A percentile compares a stretch with the other conserved stretches of the same genome.
These are phyloP conservation scores for Centropus unirufus DNA, from an alignment of 2,113 vertebrate genomes.

Conservation along the genomic window DNA sequence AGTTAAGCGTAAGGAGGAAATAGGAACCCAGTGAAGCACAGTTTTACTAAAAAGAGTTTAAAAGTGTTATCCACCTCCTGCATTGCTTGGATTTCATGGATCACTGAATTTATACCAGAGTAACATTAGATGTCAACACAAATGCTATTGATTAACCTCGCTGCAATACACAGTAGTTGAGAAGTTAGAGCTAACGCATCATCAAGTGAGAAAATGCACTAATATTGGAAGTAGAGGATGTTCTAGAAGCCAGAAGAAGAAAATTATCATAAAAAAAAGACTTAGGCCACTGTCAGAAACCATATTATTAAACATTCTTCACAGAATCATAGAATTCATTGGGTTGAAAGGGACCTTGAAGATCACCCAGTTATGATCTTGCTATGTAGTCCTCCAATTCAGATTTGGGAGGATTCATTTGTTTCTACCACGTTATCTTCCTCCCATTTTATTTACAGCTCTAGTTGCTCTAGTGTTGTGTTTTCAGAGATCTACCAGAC, in stretches of 20 bases:
- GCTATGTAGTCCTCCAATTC: not conserved
- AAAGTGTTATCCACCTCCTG: not conserved
- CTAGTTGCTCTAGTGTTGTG: not conserved
- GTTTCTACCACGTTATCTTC: not conserved
- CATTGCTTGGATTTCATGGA: not conserved
- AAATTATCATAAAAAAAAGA: not conserved
- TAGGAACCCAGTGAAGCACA: not conserved
- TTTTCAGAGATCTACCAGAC: not conserved
- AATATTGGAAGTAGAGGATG: not conserved
- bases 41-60: not conserved
- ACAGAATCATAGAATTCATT: too few relatives aligned
- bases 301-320: not conserved
- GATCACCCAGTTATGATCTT: not conserved
- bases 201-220: not conserved
- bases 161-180: not conserved
- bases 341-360: too few relatives aligned
- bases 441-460: not conserved
- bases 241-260: not conserved
- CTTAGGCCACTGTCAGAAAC: not conserved
- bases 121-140: not conserved
- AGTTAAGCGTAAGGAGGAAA: not conserved
- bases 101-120: not conserved
- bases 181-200: not conserved
- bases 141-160: not conserved
- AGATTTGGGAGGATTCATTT: not conserved